Evolutionary conservation across 2,113 vertebrate genomes (phyloP).

Genomic region (Strigops habroptila): DNA sequence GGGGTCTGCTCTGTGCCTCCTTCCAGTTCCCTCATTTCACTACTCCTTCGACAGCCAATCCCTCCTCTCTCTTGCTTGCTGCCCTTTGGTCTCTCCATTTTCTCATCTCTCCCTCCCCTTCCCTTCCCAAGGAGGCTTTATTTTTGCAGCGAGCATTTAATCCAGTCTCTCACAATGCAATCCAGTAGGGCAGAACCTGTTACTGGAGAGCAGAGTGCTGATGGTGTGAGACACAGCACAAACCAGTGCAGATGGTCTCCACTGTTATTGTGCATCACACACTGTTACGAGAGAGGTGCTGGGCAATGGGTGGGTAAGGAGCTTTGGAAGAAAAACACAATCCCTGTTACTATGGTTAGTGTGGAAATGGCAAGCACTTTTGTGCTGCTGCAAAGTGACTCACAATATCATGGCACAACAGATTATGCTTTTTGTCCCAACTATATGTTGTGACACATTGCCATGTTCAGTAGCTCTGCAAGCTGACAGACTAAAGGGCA

Average conservation of each 20-base stretch:
- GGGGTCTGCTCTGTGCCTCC: background rate
- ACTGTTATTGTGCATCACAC: background rate
- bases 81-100: background rate
- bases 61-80: background rate
- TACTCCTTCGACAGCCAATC: background rate
- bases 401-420: background rate
- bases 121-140: background rate
- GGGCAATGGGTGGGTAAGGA: background rate
- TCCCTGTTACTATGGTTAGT: background rate
- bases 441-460: slow-evolving; percentile 14
- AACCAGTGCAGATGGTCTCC: background rate
- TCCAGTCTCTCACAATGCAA: background rate
- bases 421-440: background rate
- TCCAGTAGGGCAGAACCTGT: background rate
- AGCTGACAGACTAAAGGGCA: slow-evolving; percentile 18
- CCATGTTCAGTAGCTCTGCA: background rate
- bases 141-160: background rate
- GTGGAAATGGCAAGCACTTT: background rate
- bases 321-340: background rate
- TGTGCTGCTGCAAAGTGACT: background rate
- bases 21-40: background rate
- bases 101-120: background rate
- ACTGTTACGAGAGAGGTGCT: background rate
- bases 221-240: background rate
- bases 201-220: background rate